Base-by-base conservation (phyloP, 2,113 vertebrate species). In the Alosa alosa region DNA sequence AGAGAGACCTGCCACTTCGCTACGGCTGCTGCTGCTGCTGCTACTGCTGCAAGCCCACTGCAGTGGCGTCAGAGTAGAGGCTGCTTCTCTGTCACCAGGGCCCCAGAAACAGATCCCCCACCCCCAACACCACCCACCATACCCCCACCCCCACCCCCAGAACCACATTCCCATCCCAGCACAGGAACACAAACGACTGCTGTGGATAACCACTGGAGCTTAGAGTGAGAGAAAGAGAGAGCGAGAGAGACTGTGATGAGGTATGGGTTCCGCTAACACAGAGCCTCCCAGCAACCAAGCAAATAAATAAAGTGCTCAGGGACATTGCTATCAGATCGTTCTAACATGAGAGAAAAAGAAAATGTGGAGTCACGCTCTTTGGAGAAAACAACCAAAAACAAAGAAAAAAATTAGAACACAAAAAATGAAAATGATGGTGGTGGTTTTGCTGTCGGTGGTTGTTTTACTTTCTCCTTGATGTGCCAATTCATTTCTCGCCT, bases 271-370 rank as follows among this genome's bases (percentile, higher is more conserved):
- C 25, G 36, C 31, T 15, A 39, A 78, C 25, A 36, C 72, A 39
- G 64, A 68, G 72, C 72, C 72, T 78, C 72, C 36, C 72, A 39
- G 72, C 13, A 78, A 39, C 72, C 41, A 44, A 78, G 72, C 72
- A 31, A 78, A 78, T 78, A 78, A 78, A 78, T 78, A 78, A 78
- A 78, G 72, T 15, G 25, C 72, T 78, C 31, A 78, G 72, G 72
- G 72, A 78, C 72, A 78, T 31, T 15, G 72, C 72, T 78, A 78
- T 78, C 36, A 78, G 72, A 78, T 78, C 72, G 4, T 11, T 15
- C 72, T 36, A 36, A 78, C 31, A 78, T 78, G 72, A 78, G 72
- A 39, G 31, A 39, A 17, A 5, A 15, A 39, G 72, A 78, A 78
- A 78, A 31, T 36, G 72, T 36, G 25, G 72, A 78, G 31, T 78